Conservation (phyloP, 2,888 invertebrate species). For the Nomada lathburiana region DNA sequence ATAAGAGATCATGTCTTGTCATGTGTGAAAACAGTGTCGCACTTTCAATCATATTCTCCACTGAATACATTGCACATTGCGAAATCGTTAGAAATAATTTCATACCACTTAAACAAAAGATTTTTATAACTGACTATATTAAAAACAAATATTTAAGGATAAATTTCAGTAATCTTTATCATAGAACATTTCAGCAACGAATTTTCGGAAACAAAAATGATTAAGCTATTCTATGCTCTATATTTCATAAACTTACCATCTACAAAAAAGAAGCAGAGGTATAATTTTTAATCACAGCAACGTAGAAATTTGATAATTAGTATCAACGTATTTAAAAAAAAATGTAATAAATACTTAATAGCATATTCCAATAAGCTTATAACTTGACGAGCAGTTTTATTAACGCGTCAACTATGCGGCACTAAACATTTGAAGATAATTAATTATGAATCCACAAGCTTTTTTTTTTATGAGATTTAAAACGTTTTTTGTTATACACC, state of each 20-base stretch:
- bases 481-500: constrained; percentile 24
- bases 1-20: too few relatives aligned
- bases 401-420: neutral
- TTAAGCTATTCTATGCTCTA: too few relatives aligned
- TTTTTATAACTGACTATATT: neutral
- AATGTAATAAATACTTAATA: neutral
- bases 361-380: neutral
- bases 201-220: too few relatives aligned
- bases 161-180: neutral
- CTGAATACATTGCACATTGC: neutral
- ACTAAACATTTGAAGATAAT: neutral
- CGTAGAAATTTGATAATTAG: too few relatives aligned
- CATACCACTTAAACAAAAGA: neutral
- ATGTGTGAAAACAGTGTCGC: neutral
- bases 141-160: neutral
- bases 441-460: too few relatives aligned
- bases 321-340: too few relatives aligned
- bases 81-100: neutral
- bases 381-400: neutral
- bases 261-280: too few relatives aligned
- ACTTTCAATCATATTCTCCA: neutral
- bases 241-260: too few relatives aligned
- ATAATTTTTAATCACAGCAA: too few relatives aligned
- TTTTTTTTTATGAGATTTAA: neutral
- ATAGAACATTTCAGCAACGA: neutral